These are phyloP conservation scores for Eulemur coronatus DNA, from an alignment of 2,797 vertebrate species.

Conservation along the genomic window DNA sequence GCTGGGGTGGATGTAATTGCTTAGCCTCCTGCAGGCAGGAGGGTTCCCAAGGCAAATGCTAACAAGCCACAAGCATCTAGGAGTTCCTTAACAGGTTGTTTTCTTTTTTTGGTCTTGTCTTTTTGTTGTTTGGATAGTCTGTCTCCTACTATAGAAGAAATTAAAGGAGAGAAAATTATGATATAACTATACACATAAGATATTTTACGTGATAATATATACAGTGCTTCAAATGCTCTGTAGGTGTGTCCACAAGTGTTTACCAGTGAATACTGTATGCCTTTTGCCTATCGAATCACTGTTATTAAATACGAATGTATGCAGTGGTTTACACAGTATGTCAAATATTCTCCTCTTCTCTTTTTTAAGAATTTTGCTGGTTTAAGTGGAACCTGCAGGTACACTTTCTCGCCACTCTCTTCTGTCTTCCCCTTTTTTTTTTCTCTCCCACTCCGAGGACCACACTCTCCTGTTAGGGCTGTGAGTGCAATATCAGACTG, in stretches of 20 bases:
- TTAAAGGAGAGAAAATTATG: background rate
- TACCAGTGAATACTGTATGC: fast-evolving
- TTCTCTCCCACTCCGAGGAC: background rate
- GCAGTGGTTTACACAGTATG: fast-evolving
- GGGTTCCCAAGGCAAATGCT: conserved; percentile 46
- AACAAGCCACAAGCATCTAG: background rate
- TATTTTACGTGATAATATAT: background rate
- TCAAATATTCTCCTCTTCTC: background rate
- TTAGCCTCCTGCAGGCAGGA: background rate
- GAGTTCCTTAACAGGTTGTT: conserved; percentile 6
- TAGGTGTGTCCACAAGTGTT: background rate
- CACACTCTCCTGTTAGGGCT: background rate
- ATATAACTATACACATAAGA: background rate
- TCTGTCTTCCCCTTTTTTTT: background rate
- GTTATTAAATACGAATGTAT: background rate
- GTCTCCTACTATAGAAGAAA: background rate
- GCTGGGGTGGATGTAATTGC: background rate
- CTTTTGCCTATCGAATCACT: background rate
- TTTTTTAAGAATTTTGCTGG: background rate
- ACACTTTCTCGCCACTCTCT: background rate
- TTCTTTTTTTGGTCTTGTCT: background rate
- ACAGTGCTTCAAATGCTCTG: background rate
- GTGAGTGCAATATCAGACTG: background rate
- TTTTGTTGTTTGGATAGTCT: background rate
- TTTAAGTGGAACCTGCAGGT: background rate